Conservation (phyloP, 2,113 vertebrate genomes). For the Oreochromis spilurus region DNA sequence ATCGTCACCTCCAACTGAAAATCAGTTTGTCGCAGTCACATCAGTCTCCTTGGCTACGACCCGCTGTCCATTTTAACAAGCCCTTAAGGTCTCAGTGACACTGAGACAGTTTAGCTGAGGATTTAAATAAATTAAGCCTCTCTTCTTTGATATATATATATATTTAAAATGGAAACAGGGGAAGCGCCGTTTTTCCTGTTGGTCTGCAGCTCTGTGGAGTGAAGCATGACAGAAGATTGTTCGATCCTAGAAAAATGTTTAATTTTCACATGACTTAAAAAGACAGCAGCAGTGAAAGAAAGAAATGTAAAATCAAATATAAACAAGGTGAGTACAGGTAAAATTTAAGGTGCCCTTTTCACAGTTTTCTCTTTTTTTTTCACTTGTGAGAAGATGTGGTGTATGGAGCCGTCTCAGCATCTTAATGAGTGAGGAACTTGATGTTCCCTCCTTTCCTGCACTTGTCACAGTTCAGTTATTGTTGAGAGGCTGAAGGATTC, state of each 20-base stretch:
- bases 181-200: neutral
- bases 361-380: neutral
- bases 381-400: neutral
- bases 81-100: constrained; percentile 17
- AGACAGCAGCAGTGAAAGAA: neutral
- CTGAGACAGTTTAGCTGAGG: neutral
- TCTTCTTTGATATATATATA: neutral
- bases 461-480: constrained; percentile 21
- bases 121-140: neutral
- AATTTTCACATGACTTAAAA: neutral
- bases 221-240: neutral
- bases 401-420: neutral
- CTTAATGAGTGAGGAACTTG: neutral
- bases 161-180: neutral
- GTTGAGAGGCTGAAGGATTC: constrained; percentile 3
- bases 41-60: constrained; percentile 45
- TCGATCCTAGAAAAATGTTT: neutral
- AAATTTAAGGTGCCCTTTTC: neutral
- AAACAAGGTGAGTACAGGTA: neutral
- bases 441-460: constrained; percentile 15
- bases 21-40: constrained; percentile 47
- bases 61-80: constrained; percentile 51
- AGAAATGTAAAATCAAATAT: neutral
- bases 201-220: neutral
- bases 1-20: constrained; percentile 45